A percentile compares a stretch with the other conserved stretches of the same genome.
phyloP scores from a whole-genome alignment of 2,888 invertebrate species.

The Acanthococcus lagerstroemiae region DNA sequence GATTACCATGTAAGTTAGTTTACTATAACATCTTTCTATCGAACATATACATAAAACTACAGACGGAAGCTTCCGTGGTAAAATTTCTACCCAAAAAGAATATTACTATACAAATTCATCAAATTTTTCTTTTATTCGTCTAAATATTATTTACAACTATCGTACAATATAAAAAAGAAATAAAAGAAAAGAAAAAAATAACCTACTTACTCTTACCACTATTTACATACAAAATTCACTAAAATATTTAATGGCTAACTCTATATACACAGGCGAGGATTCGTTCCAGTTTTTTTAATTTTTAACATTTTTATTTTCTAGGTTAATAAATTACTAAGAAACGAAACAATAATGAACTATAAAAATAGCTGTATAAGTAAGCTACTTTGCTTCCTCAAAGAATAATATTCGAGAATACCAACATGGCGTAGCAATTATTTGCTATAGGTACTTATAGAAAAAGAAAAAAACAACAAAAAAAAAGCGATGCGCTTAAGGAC shows the following conservation, averaged over 20 bases:
- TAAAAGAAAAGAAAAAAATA: not conserved
- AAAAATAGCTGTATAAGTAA: constrained; percentile 3
- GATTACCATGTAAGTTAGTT: too few species aligned
- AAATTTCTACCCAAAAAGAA: too few species aligned
- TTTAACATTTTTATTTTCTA: constrained; percentile 1
- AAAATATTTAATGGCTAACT: constrained; percentile 1
- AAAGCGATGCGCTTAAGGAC: too few species aligned
- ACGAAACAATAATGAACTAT: constrained; percentile 2
- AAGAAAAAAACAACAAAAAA: too few species aligned
- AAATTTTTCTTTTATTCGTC: not conserved
- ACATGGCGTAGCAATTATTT: too few species aligned
- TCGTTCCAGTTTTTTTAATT: constrained; percentile 14
- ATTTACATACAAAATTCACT: not conserved
- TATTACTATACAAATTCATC: too few species aligned
- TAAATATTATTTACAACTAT: not conserved
- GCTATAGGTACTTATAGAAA: too few species aligned
- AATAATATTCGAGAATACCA: too few species aligned
- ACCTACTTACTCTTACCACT: not conserved
- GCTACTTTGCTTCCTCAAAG: too few species aligned
- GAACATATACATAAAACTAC: too few species aligned
- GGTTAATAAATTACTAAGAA: constrained; percentile 21
- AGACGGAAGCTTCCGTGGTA: too few species aligned
- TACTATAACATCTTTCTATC: too few species aligned
- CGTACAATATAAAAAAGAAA: not conserved
- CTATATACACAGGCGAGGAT: constrained; percentile 29